Percentiles rank a stretch among this genome's conserved stretches.
Evolutionary conservation across 2,888 invertebrate genomes (phyloP).

Genomic region (Eupithecia subfuscata): DNA sequence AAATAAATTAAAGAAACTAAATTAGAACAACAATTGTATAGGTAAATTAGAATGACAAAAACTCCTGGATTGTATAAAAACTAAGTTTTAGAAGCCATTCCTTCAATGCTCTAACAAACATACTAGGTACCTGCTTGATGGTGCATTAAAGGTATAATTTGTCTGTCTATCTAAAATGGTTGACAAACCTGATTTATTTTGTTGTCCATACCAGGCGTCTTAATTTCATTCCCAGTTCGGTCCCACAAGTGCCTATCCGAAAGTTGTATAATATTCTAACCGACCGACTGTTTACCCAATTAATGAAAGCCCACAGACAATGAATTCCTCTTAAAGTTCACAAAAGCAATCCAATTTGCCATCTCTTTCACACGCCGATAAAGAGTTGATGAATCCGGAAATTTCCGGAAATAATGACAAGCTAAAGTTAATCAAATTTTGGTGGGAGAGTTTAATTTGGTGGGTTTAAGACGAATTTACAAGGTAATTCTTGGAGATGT

Average conservation of each 20-base stretch:
- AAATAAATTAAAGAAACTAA: too few species aligned
- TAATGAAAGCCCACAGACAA: constrained; percentile 59
- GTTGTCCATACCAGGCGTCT: background rate
- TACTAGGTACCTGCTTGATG: too few species aligned
- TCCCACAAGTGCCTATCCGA: constrained; percentile 15
- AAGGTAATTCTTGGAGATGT: background rate
- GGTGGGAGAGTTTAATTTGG: constrained; percentile 73
- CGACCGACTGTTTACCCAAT: constrained; percentile 59
- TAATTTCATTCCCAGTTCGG: constrained; percentile 11
- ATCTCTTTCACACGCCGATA: constrained; percentile 48
- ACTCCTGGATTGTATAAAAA: too few species aligned
- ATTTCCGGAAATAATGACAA: constrained; percentile 69
- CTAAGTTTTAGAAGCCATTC: too few species aligned
- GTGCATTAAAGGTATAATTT: too few species aligned
- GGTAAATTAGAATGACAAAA: too few species aligned
- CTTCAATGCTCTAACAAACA: too few species aligned
- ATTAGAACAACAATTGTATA: too few species aligned
- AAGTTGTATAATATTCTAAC: constrained; percentile 46
- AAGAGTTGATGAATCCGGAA: constrained; percentile 45
- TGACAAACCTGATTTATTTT: background rate
- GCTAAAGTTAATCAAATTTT: constrained; percentile 80
- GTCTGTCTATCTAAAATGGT: background rate
- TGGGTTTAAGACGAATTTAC: constrained; percentile 69
- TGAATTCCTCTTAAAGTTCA: constrained; percentile 61
- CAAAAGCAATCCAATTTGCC: constrained; percentile 61